These are phyloP conservation scores for Lynx canadensis DNA, from an alignment of 2,113 vertebrate species.

Conservation along the genomic window DNA sequence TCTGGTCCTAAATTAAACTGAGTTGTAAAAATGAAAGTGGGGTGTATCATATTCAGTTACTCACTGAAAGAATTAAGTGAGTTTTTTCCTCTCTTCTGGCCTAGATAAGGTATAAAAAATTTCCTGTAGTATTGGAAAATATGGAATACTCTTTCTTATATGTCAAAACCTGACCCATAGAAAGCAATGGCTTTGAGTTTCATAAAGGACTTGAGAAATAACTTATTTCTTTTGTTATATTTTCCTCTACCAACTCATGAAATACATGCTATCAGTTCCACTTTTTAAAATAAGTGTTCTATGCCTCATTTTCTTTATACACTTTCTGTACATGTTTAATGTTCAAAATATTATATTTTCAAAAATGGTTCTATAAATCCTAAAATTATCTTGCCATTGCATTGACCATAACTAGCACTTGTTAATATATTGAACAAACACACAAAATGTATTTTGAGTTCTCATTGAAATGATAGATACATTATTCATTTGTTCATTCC, in stretches of 20 bases:
- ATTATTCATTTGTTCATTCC: neutral
- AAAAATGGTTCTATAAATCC: neutral
- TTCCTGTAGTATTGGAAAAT: neutral
- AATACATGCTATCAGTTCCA: neutral
- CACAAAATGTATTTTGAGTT: neutral
- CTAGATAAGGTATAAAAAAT: neutral
- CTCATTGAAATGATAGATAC: neutral
- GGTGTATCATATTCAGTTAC: neutral
- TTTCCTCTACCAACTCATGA: neutral
- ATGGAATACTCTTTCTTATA: neutral
- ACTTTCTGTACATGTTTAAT: neutral
- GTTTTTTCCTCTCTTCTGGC: neutral
- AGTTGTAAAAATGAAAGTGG: neutral
- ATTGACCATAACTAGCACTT: neutral
- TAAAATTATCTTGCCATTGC: neutral
- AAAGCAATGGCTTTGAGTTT: neutral
- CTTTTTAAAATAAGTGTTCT: neutral
- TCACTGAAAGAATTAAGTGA: neutral
- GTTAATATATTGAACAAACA: neutral
- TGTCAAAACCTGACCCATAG: neutral
- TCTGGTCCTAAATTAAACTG: neutral
- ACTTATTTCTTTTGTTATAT: neutral
- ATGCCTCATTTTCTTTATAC: neutral
- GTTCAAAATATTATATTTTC: neutral
- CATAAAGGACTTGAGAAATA: neutral